Conservation (phyloP, 1,140 invertebrate genomes). For the Chrysopa pallens region DNA sequence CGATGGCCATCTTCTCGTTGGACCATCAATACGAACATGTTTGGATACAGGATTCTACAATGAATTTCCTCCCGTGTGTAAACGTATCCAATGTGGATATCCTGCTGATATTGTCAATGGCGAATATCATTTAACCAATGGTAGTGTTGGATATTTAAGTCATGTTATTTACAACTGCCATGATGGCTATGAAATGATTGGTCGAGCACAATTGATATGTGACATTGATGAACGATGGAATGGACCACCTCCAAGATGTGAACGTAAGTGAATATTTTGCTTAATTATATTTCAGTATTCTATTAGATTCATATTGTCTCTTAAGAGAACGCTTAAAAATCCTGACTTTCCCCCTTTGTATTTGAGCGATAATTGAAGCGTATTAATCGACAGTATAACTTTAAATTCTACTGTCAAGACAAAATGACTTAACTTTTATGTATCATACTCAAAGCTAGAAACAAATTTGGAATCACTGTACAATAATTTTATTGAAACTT, state of each 20-base stretch:
- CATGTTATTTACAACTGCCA: constrained; percentile 71
- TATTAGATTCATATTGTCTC: too few species aligned
- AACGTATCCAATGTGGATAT: constrained; percentile 81
- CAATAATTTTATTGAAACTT: too few species aligned
- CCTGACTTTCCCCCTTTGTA: too few species aligned
- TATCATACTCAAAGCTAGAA: too few species aligned
- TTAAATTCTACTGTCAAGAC: too few species aligned
- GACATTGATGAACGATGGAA: constrained; percentile 89
- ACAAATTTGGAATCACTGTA: too few species aligned
- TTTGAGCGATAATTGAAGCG: too few species aligned
- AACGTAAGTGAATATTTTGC: constrained; percentile 56
- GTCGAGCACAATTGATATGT: constrained; percentile 63
- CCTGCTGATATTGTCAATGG: constrained; percentile 75
- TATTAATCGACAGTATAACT: too few species aligned
- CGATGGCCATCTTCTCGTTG: constrained; percentile 69
- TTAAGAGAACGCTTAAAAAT: too few species aligned
- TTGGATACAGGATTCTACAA: constrained; percentile 85
- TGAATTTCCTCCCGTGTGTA: constrained; percentile 83
- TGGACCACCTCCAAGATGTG: constrained; percentile 75
- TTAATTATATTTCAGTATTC: too few species aligned
- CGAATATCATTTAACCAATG: constrained; percentile 61
- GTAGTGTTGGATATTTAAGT: constrained; percentile 66
- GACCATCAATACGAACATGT: constrained; percentile 65
- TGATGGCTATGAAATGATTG: constrained; percentile 67
- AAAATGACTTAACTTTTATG: too few species aligned